These are phyloP conservation scores for Trogon melanurus DNA, from an alignment of 2,113 vertebrate genomes.

Conservation along the genomic window DNA sequence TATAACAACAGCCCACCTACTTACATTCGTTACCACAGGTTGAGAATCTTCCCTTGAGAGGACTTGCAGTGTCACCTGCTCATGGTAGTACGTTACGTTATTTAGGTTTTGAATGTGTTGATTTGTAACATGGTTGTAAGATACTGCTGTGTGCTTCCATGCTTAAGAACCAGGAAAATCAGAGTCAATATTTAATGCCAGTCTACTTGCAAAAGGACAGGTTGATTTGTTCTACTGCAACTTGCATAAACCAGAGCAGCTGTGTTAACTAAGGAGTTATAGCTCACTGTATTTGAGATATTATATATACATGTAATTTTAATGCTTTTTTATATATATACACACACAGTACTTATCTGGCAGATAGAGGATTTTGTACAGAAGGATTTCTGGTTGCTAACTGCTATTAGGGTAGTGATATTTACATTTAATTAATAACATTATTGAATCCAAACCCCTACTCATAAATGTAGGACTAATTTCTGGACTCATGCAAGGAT, in stretches of 20 bases:
- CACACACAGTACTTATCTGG: background rate
- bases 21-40: background rate
- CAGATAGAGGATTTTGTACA: background rate
- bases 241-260: background rate
- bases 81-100: background rate
- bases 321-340: too few species aligned
- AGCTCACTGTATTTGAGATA: background rate
- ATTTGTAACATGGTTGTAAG: background rate
- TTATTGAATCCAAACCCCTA: background rate
- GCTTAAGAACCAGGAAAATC: background rate
- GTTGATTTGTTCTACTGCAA: background rate
- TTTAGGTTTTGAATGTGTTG: background rate
- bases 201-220: background rate
- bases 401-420: background rate
- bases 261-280: background rate
- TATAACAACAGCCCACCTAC: background rate
- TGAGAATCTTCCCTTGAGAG: background rate
- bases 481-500: background rate
- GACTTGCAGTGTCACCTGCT: background rate
- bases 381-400: background rate
- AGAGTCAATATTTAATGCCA: background rate
- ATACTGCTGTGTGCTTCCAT: background rate
- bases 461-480: background rate
- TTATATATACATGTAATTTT: background rate
- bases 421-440: background rate